phyloP scores from a whole-genome alignment of 2,888 invertebrate genomes.

The Meliscaeva auricollis region DNA sequence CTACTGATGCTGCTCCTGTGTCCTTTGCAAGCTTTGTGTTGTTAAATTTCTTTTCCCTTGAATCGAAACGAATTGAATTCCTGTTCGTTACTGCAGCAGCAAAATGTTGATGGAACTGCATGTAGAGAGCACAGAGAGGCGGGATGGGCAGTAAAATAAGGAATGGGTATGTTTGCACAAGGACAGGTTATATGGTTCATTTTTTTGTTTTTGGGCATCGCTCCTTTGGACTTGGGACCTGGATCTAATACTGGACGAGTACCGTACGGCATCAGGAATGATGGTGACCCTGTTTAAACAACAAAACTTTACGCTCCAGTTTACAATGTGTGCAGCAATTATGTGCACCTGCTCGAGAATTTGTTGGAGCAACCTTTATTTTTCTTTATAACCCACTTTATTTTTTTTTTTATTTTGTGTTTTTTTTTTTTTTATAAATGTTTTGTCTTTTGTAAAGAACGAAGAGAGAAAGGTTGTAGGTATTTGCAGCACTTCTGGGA shows the following conservation, averaged over 20 bases:
- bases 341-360: conserved; percentile 73
- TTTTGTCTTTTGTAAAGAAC: conserved; percentile 2
- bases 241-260: not conserved
- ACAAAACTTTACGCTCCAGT: conserved; percentile 73
- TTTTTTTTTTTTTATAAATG: conserved; percentile 25
- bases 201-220: conserved; percentile 51
- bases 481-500: conserved; percentile 34
- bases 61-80: conserved; percentile 70
- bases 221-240: conserved; percentile 15
- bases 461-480: not conserved
- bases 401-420: conserved; percentile 40
- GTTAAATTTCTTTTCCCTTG: conserved; percentile 39
- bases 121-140: not conserved
- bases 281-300: conserved; percentile 70
- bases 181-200: conserved; percentile 46
- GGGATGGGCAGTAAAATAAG: not conserved
- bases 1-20: not conserved
- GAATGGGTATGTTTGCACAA: conserved; percentile 21
- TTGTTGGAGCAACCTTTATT: conserved; percentile 61
- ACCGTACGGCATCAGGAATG: conserved; percentile 6
- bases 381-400: conserved; percentile 53
- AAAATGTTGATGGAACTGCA: conserved; percentile 43
- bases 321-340: conserved; percentile 75
- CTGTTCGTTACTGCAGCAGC: conserved; percentile 45
- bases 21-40: conserved; percentile 36